Percentiles rank a stretch among this genome's conserved stretches.
Evolutionary conservation across 2,888 invertebrate species (phyloP).

Genomic region (Epinotia brunnichana): DNA sequence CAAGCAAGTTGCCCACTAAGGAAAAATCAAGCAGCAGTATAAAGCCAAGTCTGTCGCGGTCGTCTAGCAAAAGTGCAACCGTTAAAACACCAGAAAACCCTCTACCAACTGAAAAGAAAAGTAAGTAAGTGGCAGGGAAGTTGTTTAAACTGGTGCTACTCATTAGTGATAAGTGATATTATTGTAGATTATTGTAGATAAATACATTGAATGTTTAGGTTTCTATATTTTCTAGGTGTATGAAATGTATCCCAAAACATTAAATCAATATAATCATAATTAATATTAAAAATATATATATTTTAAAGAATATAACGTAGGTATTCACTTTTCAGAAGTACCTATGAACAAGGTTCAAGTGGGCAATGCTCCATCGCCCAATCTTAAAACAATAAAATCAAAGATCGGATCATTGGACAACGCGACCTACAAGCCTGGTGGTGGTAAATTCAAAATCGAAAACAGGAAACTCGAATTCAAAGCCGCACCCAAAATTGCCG

Average conservation of each 20-base stretch:
- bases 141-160: neutral
- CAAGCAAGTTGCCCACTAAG: slow-evolving; percentile 81
- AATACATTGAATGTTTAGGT: too few species aligned
- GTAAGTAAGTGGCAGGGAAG: slow-evolving; percentile 85
- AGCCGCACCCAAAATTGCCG: slow-evolving; percentile 93
- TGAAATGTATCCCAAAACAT: too few species aligned
- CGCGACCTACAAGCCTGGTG: slow-evolving; percentile 93
- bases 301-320: neutral
- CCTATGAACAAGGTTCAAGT: slow-evolving; percentile 97
- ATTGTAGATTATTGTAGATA: too few species aligned
- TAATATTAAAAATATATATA: too few species aligned
- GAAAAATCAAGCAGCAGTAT: slow-evolving; percentile 78
- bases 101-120: slow-evolving; percentile 86
- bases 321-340: slow-evolving; percentile 84
- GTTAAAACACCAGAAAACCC: slow-evolving; percentile 89
- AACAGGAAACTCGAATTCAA: slow-evolving; percentile 93
- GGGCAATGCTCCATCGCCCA: slow-evolving; percentile 95
- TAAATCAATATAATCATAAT: too few species aligned
- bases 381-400: slow-evolving; percentile 94
- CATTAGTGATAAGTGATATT: too few species aligned
- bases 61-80: slow-evolving; percentile 84
- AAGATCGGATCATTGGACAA: slow-evolving; percentile 97
- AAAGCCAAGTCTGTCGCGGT: slow-evolving; percentile 82
- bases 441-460: slow-evolving; percentile 94
- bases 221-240: too few species aligned